A percentile compares a stretch with the other conserved stretches of the same genome.
Conservation (phyloP, 2,797 vertebrate species). For the Hybognathus amarus region DNA sequence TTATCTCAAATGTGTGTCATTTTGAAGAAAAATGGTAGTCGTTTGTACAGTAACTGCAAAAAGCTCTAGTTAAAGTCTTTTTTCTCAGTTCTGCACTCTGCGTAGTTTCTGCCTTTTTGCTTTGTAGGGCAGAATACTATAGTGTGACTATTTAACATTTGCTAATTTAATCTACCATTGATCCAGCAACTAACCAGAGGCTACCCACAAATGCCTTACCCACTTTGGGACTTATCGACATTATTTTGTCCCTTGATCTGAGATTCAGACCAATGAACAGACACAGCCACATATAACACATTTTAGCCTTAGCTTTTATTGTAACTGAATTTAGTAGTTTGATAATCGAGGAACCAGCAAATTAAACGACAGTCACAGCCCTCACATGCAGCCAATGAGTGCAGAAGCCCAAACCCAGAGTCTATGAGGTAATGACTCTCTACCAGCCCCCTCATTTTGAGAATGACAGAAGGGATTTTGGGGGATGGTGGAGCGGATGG, state of each 20-base stretch:
- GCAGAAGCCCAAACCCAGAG: conserved; percentile 29
- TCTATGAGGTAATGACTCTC: conserved; percentile 60
- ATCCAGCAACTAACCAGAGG: conserved; percentile 17
- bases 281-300: neutral
- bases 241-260: conserved; percentile 28
- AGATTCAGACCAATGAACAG: neutral
- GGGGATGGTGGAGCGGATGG: conserved; percentile 45
- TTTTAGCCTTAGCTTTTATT: neutral
- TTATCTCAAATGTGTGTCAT: too few relatives aligned
- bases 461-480: conserved; percentile 51
- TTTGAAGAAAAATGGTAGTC: too few relatives aligned
- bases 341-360: neutral
- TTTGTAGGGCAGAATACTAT: too few relatives aligned
- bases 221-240: neutral
- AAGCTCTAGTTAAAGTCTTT: too few relatives aligned
- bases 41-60: too few relatives aligned
- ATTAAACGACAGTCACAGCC: neutral
- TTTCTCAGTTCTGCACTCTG: too few relatives aligned
- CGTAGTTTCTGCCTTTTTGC: too few relatives aligned
- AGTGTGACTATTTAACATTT: neutral
- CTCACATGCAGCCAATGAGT: conserved; percentile 11
- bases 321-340: neutral
- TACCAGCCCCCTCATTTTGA: conserved; percentile 49
- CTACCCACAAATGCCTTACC: conserved; percentile 36
- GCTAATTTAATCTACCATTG: neutral